Evolutionary conservation across 2,113 vertebrate species (phyloP), one percentile per base, ranked within the genome.

Genomic region (Neodon shergylaensis): DNA sequence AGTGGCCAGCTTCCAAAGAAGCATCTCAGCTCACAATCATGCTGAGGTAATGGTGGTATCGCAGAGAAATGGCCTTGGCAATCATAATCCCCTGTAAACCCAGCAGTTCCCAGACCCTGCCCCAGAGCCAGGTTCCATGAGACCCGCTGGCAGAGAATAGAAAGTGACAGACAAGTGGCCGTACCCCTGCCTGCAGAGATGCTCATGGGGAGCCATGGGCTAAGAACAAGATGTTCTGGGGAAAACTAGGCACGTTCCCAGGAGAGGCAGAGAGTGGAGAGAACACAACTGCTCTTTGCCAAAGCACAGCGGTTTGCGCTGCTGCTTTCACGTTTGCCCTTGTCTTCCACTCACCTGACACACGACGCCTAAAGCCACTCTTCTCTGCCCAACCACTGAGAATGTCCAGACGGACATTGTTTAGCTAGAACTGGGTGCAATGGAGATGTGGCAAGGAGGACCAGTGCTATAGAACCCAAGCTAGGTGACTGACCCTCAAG

Each of bases 301-400:
- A 97, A 97, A 92, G 97, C 49, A 47, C 91, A 94, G 90, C 96
- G 97, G 96, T 44, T 88, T n/a, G 17, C 0, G 3, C 96, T 97
- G 92, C 95, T 90, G 54, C 90, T 90, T 90, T 96, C 94, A 97
- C 94, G 95, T 97, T 95, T 96, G 91, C 96, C 95, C 95, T 97
- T 68, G 61, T 92, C 96, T 97, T 97, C 96, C 97, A 94, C 97
- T 98, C 97, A 96, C 90, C 97, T 96, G 98, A 97, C 94, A 76
- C 95, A 90, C 93, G 95, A 91, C 36, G 94, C 97, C 90, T 98
- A 97, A 96, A 97, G 95, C 65, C 1, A 0, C 84, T 97, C 92
- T 95, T 95, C 92, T 88, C 94, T 92, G 96, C 90, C 96, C 84
- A 93, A 88, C 97, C 97, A 97, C 88, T 95, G 97, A 96, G 90